A percentile compares a stretch with the other conserved stretches of the same genome.
phyloP scores from a whole-genome alignment of 2,113 vertebrate species.

The Argyrosomus japonicus region DNA sequence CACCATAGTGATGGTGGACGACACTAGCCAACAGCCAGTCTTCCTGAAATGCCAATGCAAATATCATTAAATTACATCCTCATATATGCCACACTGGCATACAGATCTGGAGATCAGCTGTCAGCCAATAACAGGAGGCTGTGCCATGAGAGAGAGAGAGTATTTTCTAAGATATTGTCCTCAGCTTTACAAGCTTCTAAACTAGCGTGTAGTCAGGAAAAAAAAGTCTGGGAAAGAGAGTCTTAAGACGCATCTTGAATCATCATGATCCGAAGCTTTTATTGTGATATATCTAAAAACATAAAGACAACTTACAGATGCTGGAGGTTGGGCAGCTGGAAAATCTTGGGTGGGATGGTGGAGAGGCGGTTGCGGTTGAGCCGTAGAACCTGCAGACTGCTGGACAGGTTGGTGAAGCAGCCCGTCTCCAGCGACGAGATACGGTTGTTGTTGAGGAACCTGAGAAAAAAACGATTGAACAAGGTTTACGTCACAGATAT shows the following conservation, averaged over 20 bases:
- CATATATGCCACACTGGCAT: background rate
- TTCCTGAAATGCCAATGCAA: background rate
- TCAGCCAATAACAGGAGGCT: background rate
- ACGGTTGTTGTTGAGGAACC: conserved; percentile 93
- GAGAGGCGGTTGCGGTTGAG: conserved; percentile 93
- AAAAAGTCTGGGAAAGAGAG: background rate
- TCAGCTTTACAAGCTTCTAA: background rate
- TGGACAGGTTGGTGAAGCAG: conserved; percentile 91
- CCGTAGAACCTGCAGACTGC: conserved; percentile 90
- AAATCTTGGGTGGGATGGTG: conserved; percentile 92
- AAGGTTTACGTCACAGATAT: background rate
- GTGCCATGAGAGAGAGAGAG: background rate
- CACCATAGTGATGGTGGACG: background rate
- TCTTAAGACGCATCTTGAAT: background rate
- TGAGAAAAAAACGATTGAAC: conserved; percentile 67
- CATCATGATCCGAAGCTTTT: background rate
- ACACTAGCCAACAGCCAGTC: background rate
- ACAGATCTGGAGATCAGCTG: background rate
- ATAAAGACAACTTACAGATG: conserved; percentile 88
- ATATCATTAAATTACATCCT: background rate
- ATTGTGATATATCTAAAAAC: background rate
- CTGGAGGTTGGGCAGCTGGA: conserved; percentile 93
- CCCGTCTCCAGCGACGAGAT: conserved; percentile 91
- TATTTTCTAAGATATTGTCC: background rate
- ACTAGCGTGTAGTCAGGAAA: background rate